A percentile compares a stretch with the other conserved stretches of the same genome.
Evolutionary conservation across 2,888 invertebrate genomes (phyloP).

Genomic region (Catocala fraxini): DNA sequence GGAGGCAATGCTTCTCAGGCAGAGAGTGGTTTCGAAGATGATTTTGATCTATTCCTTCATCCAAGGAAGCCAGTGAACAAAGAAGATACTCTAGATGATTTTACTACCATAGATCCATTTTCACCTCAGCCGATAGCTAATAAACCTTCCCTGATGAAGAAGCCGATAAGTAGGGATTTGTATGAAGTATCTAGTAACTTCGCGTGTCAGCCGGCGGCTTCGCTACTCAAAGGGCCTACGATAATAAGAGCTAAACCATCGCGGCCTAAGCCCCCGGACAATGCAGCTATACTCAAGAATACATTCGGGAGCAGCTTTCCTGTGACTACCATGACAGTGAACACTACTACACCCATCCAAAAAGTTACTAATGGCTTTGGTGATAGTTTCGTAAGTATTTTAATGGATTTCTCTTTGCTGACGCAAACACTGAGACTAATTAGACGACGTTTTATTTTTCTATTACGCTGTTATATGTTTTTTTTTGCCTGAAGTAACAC

Average conservation of each 20-base stretch:
- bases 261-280: conserved; percentile 86
- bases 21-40: conserved; percentile 95
- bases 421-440: conserved; percentile 18
- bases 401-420: conserved; percentile 27
- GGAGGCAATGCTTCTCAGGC: conserved; percentile 91
- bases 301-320: conserved; percentile 72
- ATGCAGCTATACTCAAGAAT: conserved; percentile 75
- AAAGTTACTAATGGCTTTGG: conserved; percentile 73
- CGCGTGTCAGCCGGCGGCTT: conserved; percentile 73
- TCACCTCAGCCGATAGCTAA: conserved; percentile 75
- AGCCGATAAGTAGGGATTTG: conserved; percentile 89
- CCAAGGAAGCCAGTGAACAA: conserved; percentile 71
- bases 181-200: conserved; percentile 87
- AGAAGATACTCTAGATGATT: conserved; percentile 84
- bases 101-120: conserved; percentile 86
- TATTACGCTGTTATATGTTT: neutral
- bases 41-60: conserved; percentile 90
- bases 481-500: neutral
- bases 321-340: conserved; percentile 74
- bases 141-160: conserved; percentile 78
- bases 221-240: conserved; percentile 89
- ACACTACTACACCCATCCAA: conserved; percentile 79
- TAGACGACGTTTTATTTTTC: conserved; percentile 10
- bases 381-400: conserved; percentile 76
- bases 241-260: conserved; percentile 91